Evolutionary conservation across 1,140 invertebrate species (phyloP), one percentile per base, ranked within the genome.

Genomic region (Tetragonula clypearis): DNA sequence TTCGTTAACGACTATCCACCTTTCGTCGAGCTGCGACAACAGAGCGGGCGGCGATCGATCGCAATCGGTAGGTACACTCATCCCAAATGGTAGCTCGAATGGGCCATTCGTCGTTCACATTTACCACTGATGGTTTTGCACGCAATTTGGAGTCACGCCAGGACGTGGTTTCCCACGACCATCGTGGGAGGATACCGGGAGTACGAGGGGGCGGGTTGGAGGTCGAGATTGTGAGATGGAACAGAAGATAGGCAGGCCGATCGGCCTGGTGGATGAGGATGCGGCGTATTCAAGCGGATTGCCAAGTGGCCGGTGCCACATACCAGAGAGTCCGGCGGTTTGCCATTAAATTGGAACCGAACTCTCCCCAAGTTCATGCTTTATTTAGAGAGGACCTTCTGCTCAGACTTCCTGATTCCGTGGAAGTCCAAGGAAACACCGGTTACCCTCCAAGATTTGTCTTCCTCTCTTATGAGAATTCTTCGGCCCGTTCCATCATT

Each of bases 81-180:
- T 88, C 86, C 82, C 82, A 86, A 88, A 87, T 86, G 86, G 17
- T 30, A 23, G 14, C 76, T 75, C 86, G 71, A 72, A 84, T 86
- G 69, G 73, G 62, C 82, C 73, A 87, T 86, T 84, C 87, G 87
- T 84, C 81, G 72, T 82, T 89, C 88, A 74, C 88, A 90, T 90
- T 89, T 90, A 89, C 88, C 88, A 68, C 79, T 77, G 88, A 90
- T 90, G 85, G 88, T 90, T 90, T 90, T 89, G 88, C 88, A 90
- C 88, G 88, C 88, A 90, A 90, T 90, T 90, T 90, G 88, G 88
- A 90, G 88, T 89, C 71, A 85, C 69, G 88, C 88, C 88, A 90
- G 88, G 72, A 89, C 88, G 88, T 87, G 88, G 88, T 90, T 90
- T 89, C 86, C 88, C 88, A 89, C 88, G 88, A 85, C 66, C 88